These are phyloP conservation scores for Scaptomyza caliginosa DNA, from an alignment of 2,888 invertebrate genomes.

Conservation along the genomic window DNA sequence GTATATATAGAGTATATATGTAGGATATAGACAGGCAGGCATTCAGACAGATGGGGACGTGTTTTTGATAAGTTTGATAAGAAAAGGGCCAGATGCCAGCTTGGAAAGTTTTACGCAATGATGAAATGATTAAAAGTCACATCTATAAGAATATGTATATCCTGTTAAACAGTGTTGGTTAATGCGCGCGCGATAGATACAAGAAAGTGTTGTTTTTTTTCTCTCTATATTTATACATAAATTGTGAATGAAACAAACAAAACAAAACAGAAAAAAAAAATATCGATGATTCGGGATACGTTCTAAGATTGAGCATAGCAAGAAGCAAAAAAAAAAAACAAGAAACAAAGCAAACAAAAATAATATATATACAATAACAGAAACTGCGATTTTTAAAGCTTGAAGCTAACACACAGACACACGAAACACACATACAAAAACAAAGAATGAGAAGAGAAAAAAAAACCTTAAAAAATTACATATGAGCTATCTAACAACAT, in stretches of 20 bases:
- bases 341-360: conserved; percentile 23
- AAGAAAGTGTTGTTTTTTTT: conserved; percentile 74
- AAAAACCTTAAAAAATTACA: conserved; percentile 20
- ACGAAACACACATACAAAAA: conserved; percentile 15
- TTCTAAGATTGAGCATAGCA: conserved; percentile 52
- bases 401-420: conserved; percentile 61
- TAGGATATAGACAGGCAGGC: neutral
- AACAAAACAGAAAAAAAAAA: too few species aligned
- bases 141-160: conserved; percentile 2
- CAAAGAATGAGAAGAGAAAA: neutral
- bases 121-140: neutral
- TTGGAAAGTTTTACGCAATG: conserved; percentile 25
- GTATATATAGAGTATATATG: conserved; percentile 43
- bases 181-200: conserved; percentile 35
- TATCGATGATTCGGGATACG: conserved; percentile 61
- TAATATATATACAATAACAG: conserved; percentile 37
- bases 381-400: conserved; percentile 75
- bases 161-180: conserved; percentile 45
- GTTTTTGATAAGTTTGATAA: conserved; percentile 38
- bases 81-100: conserved; percentile 20
- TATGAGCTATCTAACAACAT: conserved; percentile 36
- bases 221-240: too few species aligned
- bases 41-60: neutral
- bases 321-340: conserved; percentile 30
- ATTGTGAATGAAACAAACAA: conserved; percentile 72